Evolutionary conservation across 2,113 vertebrate genomes (phyloP).

Genomic region (Hassar affinis): DNA sequence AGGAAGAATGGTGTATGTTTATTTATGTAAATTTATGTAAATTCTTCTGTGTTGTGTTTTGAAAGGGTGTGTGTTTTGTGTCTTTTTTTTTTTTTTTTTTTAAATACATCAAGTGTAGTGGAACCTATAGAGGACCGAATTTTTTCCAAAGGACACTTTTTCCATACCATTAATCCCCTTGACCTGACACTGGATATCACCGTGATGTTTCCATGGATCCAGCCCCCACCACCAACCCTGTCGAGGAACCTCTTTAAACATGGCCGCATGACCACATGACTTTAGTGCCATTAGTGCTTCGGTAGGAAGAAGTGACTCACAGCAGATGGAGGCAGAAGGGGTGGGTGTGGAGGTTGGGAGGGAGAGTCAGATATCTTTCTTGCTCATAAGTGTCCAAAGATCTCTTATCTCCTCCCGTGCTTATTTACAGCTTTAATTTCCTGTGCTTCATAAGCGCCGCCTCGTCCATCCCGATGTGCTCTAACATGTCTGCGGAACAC

Average conservation of each 20-base stretch:
- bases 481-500: conserved; percentile 39
- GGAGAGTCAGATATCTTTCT: background rate
- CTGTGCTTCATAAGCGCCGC: conserved; percentile 70
- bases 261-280: conserved; percentile 25
- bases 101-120: background rate
- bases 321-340: conserved; percentile 20
- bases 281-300: conserved; percentile 40
- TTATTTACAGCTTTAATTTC: conserved; percentile 80
- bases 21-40: background rate
- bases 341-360: conserved; percentile 39
- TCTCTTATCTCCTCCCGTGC: conserved; percentile 71
- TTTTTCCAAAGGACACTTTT: conserved; percentile 31
- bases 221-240: background rate
- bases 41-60: background rate
- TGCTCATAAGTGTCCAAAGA: conserved; percentile 73
- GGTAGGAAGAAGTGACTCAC: conserved; percentile 39
- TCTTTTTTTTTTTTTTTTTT: background rate
- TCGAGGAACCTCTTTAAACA: conserved; percentile 36
- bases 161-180: conserved; percentile 17
- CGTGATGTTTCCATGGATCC: conserved; percentile 39
- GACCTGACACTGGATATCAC: conserved; percentile 24
- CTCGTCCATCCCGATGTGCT: conserved; percentile 54
- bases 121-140: background rate
- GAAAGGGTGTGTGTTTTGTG: background rate
- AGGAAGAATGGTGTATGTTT: background rate